A percentile compares a stretch with the other conserved stretches of the same genome.
Conservation (phyloP, 2,797 vertebrate species). For the Craterocephalus amniculus region DNA sequence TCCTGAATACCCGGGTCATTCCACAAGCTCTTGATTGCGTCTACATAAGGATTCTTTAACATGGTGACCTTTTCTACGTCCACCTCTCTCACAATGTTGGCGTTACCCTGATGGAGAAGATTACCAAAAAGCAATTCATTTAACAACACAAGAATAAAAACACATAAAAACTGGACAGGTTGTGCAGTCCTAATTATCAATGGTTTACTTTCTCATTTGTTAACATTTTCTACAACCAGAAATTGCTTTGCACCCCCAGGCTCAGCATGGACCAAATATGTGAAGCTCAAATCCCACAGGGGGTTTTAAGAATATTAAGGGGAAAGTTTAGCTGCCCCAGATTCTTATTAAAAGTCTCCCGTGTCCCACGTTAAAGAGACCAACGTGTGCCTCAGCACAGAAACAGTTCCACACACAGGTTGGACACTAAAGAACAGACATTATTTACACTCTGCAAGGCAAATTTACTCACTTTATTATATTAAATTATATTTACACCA, state of each 20-base stretch:
- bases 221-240: constrained; percentile 45
- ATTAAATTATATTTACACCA: neutral
- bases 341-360: constrained; percentile 62
- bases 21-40: constrained; percentile 96
- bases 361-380: constrained; percentile 39
- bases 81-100: constrained; percentile 92
- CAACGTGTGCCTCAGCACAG: constrained; percentile 28
- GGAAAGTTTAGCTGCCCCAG: constrained; percentile 62
- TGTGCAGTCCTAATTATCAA: constrained; percentile 45
- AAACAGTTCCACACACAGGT: constrained; percentile 11
- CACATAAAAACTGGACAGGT: constrained; percentile 17
- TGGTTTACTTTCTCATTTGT: constrained; percentile 41
- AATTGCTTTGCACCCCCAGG: constrained; percentile 51
- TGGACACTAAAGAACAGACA: neutral
- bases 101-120: constrained; percentile 83
- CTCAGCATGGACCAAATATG: constrained; percentile 62
- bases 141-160: neutral
- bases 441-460: neutral
- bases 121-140: neutral
- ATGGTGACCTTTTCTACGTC: constrained; percentile 91
- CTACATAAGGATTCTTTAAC: constrained; percentile 90
- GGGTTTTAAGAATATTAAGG: constrained; percentile 59
- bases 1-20: constrained; percentile 95
- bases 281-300: constrained; percentile 55
- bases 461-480: neutral